These are phyloP conservation scores for Pachycephus smyrnensis DNA, from an alignment of 2,888 invertebrate species.

Conservation along the genomic window DNA sequence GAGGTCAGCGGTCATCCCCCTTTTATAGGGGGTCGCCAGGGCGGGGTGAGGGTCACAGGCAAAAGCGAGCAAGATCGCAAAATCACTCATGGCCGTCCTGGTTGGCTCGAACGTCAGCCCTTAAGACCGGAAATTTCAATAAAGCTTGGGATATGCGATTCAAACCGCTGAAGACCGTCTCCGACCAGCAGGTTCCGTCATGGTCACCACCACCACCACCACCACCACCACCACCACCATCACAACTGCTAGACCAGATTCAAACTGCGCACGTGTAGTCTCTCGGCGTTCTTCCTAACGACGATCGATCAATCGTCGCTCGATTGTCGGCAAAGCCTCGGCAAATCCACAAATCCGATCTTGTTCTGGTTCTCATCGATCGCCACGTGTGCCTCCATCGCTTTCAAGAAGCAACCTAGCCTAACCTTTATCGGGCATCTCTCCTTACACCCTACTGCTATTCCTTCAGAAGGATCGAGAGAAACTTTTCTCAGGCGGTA, in stretches of 20 bases:
- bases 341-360: neutral
- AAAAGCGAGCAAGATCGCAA: too few species aligned
- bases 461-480: conserved; percentile 18
- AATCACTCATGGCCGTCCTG: neutral
- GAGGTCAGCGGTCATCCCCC: conserved; percentile 40
- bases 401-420: neutral
- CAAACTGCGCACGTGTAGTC: conserved; percentile 55
- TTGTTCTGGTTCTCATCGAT: neutral
- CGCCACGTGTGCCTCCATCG: neutral
- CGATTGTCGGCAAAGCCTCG: conserved; percentile 15
- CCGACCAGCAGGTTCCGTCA: conserved; percentile 49
- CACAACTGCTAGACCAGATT: conserved; percentile 6
- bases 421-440: neutral
- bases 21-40: neutral
- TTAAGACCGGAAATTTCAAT: conserved; percentile 66
- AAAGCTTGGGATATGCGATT: conserved; percentile 56
- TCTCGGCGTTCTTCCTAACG: conserved; percentile 32
- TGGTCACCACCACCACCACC: too few species aligned
- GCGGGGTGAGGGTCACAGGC: fast-evolving
- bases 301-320: conserved; percentile 48
- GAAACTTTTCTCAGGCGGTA: conserved; percentile 15
- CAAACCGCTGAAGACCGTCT: conserved; percentile 53
- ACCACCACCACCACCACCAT: too few species aligned
- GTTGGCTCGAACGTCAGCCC: conserved; percentile 19
- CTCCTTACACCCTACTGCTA: neutral